Percentiles rank a stretch among this genome's conserved stretches.
Evolutionary conservation across 2,888 invertebrate genomes (phyloP).

Genomic region (Tetragonula carbonaria): DNA sequence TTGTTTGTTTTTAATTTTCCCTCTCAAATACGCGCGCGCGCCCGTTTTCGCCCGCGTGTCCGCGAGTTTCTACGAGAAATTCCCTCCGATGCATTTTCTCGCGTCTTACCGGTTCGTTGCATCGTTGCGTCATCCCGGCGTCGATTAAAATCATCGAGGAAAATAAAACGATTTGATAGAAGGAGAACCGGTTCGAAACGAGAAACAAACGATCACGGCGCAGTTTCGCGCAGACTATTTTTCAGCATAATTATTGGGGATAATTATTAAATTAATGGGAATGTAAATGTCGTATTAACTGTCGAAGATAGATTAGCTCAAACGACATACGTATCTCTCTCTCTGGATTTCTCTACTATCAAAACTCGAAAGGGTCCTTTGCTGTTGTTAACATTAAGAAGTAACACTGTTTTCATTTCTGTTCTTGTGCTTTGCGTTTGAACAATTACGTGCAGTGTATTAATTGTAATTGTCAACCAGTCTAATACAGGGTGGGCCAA

Average conservation of each 20-base stretch:
- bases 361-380: too few species aligned
- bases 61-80: slow-evolving; percentile 31
- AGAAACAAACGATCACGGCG: neutral
- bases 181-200: neutral
- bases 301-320: too few species aligned
- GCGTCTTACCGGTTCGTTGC: neutral
- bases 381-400: too few species aligned
- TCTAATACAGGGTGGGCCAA: too few species aligned
- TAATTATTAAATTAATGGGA: too few species aligned
- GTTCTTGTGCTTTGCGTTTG: too few species aligned
- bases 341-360: too few species aligned
- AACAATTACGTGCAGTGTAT: neutral
- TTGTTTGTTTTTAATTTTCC: slow-evolving; percentile 70
- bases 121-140: neutral
- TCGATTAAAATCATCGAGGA: neutral
- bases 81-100: slow-evolving; percentile 24
- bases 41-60: neutral
- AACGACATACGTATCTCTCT: too few species aligned
- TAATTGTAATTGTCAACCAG: neutral
- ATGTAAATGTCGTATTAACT: too few species aligned
- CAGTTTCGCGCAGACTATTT: neutral
- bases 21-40: slow-evolving; percentile 35
- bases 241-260: too few species aligned
- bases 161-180: neutral
- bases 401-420: too few species aligned